Evolutionary conservation across 2,888 invertebrate genomes (phyloP), one percentile per base, ranked within the genome.

Genomic region (Melanostoma mellinum): DNA sequence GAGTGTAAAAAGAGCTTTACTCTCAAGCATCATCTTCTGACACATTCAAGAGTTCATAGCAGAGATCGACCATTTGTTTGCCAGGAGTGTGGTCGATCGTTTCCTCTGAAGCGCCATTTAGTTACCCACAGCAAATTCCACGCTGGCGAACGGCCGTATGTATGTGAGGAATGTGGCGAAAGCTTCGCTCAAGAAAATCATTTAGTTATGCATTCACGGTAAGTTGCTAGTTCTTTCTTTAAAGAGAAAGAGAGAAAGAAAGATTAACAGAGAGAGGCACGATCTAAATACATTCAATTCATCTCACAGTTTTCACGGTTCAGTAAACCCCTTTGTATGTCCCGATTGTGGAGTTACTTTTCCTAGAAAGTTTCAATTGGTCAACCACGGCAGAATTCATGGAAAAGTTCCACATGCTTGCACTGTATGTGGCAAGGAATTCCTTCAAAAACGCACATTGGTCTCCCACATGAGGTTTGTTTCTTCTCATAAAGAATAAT

Each of bases 311-410:
- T 97, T 97, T 92, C 98, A 98, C 92, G 98, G 97, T n/a, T 98
- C 98, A 5, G 94, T 98, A 88, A 97, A 97, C 88, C 98, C 99
- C 8, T 99, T 98, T 92, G 96, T 96, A 87, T 99, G 99, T 91
- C 94, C 95, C 68, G 97, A 97, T 89, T 99, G 99, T 89, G 96
- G 96, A 32, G 95, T 94, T 67, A 95, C 96, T 77, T 96, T 96
- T 92, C 95, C 96, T 75, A 93, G 96, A 85, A 96, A 96, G 93
- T 96, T 96, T 92, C 96, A 96, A 90, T 92, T 96, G 86, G 96
- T 96, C 56, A 96, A 96, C 91, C 96, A 96, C 91, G 96, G 95
- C 8, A 93, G 96, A 5, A 93, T 96, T 85, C 96, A 96, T 90
- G 96, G 96, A 35, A 93, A 95, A 72, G 94, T 95, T 86, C 96